phyloP scores from a whole-genome alignment of 35 echinoderm and acorn worm genomes.

The Lytechinus pictus region DNA sequence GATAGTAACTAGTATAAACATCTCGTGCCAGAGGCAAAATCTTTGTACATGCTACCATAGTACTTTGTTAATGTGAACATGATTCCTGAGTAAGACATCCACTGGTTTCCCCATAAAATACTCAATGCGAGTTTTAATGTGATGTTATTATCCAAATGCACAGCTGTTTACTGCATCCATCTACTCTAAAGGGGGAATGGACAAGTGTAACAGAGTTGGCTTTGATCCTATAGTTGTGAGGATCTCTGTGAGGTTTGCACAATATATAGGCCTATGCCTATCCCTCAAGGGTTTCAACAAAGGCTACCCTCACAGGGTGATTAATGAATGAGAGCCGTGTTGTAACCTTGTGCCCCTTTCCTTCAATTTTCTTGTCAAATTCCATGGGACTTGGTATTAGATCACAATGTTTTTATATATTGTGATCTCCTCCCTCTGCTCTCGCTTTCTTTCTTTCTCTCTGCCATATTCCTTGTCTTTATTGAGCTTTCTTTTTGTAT shows the following conservation, averaged over 20 bases:
- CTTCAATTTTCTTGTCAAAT: background rate
- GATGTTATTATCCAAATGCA: background rate
- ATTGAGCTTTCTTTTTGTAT: no score
- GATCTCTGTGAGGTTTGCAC: background rate
- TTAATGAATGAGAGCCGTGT: background rate
- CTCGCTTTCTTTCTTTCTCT: no score
- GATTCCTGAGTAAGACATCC: background rate
- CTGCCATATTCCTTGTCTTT: no score
- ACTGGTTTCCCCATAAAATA: background rate
- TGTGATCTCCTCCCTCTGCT: no score
- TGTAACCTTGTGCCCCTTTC: background rate
- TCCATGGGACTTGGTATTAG: no score
- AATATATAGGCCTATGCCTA: background rate
- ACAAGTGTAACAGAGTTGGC: slow-evolving; percentile 2
- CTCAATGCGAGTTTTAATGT: background rate
- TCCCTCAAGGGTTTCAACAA: background rate
- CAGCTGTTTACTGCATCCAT: background rate
- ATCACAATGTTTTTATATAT: no score
- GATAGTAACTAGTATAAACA: no score
- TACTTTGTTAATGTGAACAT: background rate
- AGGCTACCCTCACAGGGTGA: background rate
- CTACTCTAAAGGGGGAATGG: background rate
- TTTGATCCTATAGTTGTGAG: background rate
- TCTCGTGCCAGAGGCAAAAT: no score
- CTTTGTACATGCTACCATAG: background rate